Evolutionary conservation across 2,888 invertebrate genomes (phyloP), one percentile per base, ranked within the genome.

Genomic region (Habrosyne pyritoides): DNA sequence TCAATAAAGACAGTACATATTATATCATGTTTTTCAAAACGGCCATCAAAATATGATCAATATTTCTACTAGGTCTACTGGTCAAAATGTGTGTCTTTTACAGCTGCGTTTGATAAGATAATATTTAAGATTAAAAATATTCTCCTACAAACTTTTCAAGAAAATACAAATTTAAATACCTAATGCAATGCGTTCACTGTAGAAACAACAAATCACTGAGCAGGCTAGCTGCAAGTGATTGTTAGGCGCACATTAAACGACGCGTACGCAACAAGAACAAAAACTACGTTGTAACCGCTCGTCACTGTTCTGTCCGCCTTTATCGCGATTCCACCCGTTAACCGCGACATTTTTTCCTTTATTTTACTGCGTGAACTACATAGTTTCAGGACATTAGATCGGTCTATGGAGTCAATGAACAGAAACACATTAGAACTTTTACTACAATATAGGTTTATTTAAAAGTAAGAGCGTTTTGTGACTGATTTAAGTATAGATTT

Each of bases 191-290:
- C 26, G 47, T 12, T 67, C 75, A 81, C 55, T 83, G 75, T 79
- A 60, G 79, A 68, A 7, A 53, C 51, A 64, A 60, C 71, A 76
- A 73, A 77, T 75, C 73, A 75, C 57, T 54, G 59, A 69, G 64
- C 64, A 54, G 55, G 47, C 69, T 71, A 61, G 61, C 76, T 74
- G 72, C 74, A 77, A 81, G 70, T 75, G 76, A 82, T 80, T 82
- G 82, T 83, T 82, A 75, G 75, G 80, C 79, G 79, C 77, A 81
- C 77, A 77, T 77, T 79, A 78, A 79, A 73, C 66, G 77, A 75
- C 75, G 76, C 74, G 67, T 69, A 64, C 66, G 66, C 76, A 86
- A 87, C 77, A 84, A 75, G 73, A 81, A 72, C 77, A 84, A 79
- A n/a, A 79, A 77, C 70, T 6, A 61, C 59, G 71, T 64, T 65